phyloP scores from a whole-genome alignment of 2,888 invertebrate genomes.

The Hydriomena furcata region DNA sequence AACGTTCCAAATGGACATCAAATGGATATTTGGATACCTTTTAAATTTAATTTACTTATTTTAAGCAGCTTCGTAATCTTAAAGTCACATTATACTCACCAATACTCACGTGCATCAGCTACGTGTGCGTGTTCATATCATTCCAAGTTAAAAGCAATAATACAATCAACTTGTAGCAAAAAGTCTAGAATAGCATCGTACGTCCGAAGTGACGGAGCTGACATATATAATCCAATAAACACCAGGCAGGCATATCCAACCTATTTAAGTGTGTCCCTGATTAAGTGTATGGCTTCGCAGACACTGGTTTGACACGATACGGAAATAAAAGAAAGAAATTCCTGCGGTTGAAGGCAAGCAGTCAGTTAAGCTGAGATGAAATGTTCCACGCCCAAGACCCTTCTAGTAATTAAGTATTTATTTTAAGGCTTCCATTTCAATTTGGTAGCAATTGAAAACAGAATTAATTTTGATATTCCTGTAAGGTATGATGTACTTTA shows the following conservation, averaged over 20 bases:
- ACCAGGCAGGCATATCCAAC: slow-evolving; percentile 55
- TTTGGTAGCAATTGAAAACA: background rate
- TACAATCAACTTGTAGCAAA: slow-evolving; percentile 23
- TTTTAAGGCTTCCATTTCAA: background rate
- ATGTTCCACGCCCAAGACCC: slow-evolving; percentile 3
- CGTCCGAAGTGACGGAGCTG: slow-evolving; percentile 36
- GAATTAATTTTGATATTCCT: too few species aligned
- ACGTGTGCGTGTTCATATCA: slow-evolving; percentile 14
- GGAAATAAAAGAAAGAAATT: slow-evolving; percentile 23
- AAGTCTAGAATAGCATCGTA: slow-evolving; percentile 29
- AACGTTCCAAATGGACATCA: slow-evolving; percentile 1
- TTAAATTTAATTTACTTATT: too few species aligned
- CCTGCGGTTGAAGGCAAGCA: slow-evolving; percentile 23
- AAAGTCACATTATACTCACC: slow-evolving; percentile 5
- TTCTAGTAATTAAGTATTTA: background rate
- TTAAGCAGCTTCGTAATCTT: slow-evolving; percentile 3
- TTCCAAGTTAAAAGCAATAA: slow-evolving; percentile 14
- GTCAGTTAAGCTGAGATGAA: slow-evolving; percentile 4
- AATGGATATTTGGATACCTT: background rate
- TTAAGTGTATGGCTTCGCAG: slow-evolving; percentile 62
- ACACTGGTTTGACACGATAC: slow-evolving; percentile 44
- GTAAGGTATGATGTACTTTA: too few species aligned
- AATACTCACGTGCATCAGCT: slow-evolving; percentile 17
- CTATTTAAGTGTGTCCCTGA: slow-evolving; percentile 51
- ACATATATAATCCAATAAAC: slow-evolving; percentile 67